A percentile compares a stretch with the other conserved stretches of the same genome.
Conservation (phyloP, 2,888 invertebrate genomes). For the Lycaena phlaeas region DNA sequence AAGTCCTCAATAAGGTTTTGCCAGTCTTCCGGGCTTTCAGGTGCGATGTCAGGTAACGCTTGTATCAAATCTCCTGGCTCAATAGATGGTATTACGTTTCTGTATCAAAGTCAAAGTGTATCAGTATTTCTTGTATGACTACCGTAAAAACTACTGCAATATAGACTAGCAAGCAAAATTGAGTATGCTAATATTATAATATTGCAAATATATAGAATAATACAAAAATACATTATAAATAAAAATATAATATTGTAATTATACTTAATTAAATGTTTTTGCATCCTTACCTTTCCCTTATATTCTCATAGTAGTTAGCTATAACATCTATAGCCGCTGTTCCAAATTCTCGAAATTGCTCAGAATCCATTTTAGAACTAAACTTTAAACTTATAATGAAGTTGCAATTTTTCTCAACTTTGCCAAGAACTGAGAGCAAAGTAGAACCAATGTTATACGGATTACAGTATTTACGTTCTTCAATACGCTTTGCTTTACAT, state of each 20-base stretch:
- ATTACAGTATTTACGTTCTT: not conserved
- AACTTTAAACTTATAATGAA: not conserved
- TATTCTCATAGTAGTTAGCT: slow-evolving; percentile 90
- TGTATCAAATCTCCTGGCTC: slow-evolving; percentile 91
- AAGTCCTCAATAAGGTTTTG: slow-evolving; percentile 90
- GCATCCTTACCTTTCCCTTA: slow-evolving; percentile 79
- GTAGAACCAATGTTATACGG: not conserved
- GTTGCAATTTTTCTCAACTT: not conserved
- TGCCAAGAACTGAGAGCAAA: not conserved
- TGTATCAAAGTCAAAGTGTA: slow-evolving; percentile 35
- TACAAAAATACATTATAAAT: not conserved
- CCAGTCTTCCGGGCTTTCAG: slow-evolving; percentile 88
- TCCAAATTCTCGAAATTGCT: slow-evolving; percentile 86
- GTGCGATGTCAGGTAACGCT: slow-evolving; percentile 86
- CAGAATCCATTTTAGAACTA: slow-evolving; percentile 76
- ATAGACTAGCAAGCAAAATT: not conserved
- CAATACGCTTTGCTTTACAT: not conserved
- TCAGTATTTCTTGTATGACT: too few species aligned
- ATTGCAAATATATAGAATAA: slow-evolving; percentile 6
- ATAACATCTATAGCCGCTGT: slow-evolving; percentile 91
- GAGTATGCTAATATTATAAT: not conserved
- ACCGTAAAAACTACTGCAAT: not conserved
- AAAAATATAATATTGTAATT: not conserved
- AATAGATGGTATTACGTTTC: slow-evolving; percentile 88
- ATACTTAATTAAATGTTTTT: not conserved